Percentiles rank a stretch among this genome's conserved stretches.
Evolutionary conservation across 2,797 vertebrate species (phyloP).

Genomic region (Xerus rutilus): DNA sequence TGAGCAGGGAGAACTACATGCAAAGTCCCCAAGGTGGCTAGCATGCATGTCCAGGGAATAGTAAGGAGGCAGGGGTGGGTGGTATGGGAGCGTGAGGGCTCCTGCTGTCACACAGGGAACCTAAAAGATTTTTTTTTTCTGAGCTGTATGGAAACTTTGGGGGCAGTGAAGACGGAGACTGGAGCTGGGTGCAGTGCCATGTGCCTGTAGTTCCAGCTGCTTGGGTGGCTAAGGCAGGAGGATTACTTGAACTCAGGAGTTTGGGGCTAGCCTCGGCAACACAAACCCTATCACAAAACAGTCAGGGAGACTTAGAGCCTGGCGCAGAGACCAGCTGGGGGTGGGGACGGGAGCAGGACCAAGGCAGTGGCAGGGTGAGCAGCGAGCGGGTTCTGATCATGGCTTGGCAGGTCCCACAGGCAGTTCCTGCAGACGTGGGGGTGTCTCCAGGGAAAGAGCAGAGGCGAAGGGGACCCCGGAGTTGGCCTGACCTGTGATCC

Average conservation of each 20-base stretch:
- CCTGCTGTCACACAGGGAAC: neutral
- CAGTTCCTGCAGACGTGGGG: neutral
- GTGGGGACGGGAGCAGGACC: neutral
- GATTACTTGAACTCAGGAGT: no score
- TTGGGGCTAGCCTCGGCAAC: no score
- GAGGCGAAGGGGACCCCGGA: accelerated
- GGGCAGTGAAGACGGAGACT: neutral
- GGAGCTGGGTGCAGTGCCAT: neutral
- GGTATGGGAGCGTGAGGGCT: neutral
- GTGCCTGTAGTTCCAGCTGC: neutral
- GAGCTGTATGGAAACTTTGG: neutral
- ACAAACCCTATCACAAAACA: neutral
- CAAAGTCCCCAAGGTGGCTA: neutral
- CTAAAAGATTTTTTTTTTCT: neutral
- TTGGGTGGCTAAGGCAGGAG: neutral
- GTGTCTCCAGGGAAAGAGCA: no score
- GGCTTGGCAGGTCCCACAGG: no score
- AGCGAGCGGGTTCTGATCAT: neutral
- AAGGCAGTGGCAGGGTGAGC: neutral
- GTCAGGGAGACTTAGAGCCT: no score
- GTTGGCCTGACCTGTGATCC: neutral
- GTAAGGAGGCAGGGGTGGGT: neutral
- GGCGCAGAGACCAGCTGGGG: no score
- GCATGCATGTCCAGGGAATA: neutral
- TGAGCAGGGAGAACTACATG: accelerated